Evolutionary conservation across 2,888 invertebrate genomes (phyloP).

Genomic region (Zygaena filipendulae): DNA sequence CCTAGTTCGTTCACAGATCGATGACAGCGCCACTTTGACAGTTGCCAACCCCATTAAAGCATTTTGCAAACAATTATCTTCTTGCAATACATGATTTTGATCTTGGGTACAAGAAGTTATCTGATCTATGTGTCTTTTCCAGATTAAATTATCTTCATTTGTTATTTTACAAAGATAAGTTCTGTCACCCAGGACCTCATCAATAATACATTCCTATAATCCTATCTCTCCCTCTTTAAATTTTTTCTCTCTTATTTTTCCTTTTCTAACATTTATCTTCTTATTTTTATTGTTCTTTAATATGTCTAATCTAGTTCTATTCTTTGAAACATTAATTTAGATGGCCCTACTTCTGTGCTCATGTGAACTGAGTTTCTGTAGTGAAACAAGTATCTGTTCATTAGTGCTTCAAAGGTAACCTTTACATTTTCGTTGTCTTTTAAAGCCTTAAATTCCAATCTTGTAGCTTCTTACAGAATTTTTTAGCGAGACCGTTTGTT

Average conservation of each 20-base stretch:
- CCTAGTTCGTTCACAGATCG: background rate
- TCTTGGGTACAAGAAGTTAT: too few relatives aligned
- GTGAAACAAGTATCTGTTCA: background rate
- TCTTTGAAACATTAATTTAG: background rate
- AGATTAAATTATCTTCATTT: slow-evolving; percentile 6
- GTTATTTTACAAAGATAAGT: slow-evolving; percentile 5
- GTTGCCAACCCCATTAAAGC: too few relatives aligned
- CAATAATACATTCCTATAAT: slow-evolving; percentile 4
- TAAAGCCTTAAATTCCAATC: background rate
- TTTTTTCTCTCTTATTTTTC: background rate
- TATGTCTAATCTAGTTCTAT: background rate
- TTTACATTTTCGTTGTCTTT: background rate
- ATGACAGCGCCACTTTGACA: too few relatives aligned
- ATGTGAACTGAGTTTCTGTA: background rate
- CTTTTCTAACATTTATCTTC: background rate
- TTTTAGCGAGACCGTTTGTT: background rate
- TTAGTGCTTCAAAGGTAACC: background rate
- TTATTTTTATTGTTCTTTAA: background rate
- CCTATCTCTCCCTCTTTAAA: slow-evolving; percentile 4
- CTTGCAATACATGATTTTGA: too few relatives aligned
- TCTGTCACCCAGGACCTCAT: slow-evolving; percentile 5
- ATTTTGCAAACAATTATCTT: too few relatives aligned
- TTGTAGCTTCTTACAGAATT: background rate
- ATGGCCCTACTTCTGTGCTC: background rate
- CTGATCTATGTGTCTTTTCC: slow-evolving; percentile 5